Percentiles rank a stretch among this genome's conserved stretches.
These are phyloP conservation scores for Galeopterus variegatus DNA, from an alignment of 2,113 vertebrate species.

Conservation along the genomic window DNA sequence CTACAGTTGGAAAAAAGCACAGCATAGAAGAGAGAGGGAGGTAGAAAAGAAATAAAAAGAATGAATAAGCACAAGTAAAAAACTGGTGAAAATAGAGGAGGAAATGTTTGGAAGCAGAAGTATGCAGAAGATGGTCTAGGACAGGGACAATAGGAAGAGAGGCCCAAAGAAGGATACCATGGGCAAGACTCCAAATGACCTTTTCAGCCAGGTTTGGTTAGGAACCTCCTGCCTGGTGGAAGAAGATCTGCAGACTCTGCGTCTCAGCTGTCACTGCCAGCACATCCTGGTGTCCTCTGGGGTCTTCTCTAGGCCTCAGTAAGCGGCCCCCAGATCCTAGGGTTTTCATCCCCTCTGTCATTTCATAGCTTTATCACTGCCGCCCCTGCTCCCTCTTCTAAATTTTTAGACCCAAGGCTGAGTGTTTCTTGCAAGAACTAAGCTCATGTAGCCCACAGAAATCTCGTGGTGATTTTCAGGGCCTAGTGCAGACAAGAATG, in stretches of 20 bases:
- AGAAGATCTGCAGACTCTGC: neutral
- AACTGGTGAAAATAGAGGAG: neutral
- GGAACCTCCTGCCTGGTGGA: neutral
- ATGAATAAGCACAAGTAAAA: neutral
- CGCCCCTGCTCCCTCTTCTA: neutral
- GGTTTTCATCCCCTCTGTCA: neutral
- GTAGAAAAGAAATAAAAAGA: neutral
- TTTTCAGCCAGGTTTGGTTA: neutral
- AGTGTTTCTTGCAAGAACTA: neutral
- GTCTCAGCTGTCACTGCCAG: neutral
- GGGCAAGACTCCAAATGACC: neutral
- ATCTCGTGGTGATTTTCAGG: neutral
- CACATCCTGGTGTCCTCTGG: fast-evolving
- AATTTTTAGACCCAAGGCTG: neutral
- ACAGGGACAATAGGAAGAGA: neutral
- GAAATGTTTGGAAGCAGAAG: neutral
- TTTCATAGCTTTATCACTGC: neutral
- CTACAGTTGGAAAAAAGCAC: neutral
- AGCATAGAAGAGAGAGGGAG: neutral
- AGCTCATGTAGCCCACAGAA: neutral
- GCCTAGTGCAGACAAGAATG: neutral
- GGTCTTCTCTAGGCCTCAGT: neutral
- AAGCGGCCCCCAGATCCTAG: neutral
- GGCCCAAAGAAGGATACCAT: fast-evolving
- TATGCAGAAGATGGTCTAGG: neutral